phyloP scores from a whole-genome alignment of 1,140 invertebrate species.

The Zaprionus lachaisei region DNA sequence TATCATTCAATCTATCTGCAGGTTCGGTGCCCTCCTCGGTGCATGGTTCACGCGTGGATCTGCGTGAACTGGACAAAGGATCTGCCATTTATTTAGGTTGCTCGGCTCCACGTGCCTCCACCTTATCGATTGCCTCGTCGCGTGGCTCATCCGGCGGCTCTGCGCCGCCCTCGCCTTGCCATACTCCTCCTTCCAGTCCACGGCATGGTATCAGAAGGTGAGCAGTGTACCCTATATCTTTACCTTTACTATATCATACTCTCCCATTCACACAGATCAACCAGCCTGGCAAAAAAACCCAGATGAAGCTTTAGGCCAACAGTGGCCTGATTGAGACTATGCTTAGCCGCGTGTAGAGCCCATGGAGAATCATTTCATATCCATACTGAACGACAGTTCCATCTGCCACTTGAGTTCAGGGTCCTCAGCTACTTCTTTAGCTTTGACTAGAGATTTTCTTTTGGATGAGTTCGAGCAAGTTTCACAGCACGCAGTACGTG shows the following conservation, averaged over 20 bases:
- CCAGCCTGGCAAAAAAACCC: slow-evolving; percentile 71
- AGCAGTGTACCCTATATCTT: not conserved
- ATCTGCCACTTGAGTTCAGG: slow-evolving; percentile 40
- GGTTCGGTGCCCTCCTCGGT: slow-evolving; percentile 87
- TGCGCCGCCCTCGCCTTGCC: slow-evolving; percentile 86
- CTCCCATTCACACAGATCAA: slow-evolving; percentile 49
- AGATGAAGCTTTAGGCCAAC: slow-evolving; percentile 60
- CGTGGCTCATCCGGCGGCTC: slow-evolving; percentile 84
- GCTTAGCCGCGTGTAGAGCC: slow-evolving; percentile 3
- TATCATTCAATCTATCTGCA: slow-evolving; percentile 18
- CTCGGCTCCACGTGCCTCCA: slow-evolving; percentile 72
- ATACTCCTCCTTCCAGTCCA: slow-evolving; percentile 86
- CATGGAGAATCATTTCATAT: not conserved
- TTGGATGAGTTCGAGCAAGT: not conserved
- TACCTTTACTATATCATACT: not conserved
- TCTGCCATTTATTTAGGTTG: slow-evolving; percentile 85
- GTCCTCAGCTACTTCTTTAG: not conserved
- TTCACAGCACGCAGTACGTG: not conserved
- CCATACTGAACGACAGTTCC: slow-evolving; percentile 4
- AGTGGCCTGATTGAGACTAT: not conserved
- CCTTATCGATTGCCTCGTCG: slow-evolving; percentile 65
- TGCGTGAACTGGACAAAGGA: slow-evolving; percentile 86
- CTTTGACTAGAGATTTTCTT: not conserved
- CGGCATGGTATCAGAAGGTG: slow-evolving; percentile 83
- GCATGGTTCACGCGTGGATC: slow-evolving; percentile 88